These are phyloP conservation scores for Cheirogaleus major DNA, from an alignment of 2,797 vertebrate species.

Conservation along the genomic window DNA sequence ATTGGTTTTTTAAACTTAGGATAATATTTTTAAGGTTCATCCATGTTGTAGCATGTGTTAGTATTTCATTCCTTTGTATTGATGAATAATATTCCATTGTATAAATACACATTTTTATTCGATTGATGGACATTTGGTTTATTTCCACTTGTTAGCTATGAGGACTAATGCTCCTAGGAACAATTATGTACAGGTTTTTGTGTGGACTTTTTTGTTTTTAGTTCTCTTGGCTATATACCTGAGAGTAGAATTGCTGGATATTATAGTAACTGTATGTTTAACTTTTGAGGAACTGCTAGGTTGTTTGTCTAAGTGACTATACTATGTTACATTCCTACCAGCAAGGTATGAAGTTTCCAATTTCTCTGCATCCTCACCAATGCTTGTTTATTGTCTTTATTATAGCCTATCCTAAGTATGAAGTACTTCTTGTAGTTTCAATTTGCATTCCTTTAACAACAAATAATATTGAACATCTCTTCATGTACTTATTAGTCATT, in stretches of 20 bases:
- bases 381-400: neutral
- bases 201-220: neutral
- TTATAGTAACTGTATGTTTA: neutral
- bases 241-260: neutral
- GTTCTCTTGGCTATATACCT: neutral
- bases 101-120: neutral
- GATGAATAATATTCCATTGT: neutral
- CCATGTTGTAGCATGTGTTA: neutral
- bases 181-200: neutral
- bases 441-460: neutral
- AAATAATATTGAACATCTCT: too few species aligned
- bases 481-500: too few species aligned
- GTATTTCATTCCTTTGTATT: neutral
- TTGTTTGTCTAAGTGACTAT: neutral
- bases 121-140: neutral
- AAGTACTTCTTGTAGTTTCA: neutral
- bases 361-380: neutral
- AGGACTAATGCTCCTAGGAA: neutral
- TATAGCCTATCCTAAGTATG: neutral
- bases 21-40: neutral
- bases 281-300: neutral
- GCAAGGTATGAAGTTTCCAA: neutral
- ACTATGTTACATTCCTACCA: neutral
- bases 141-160: neutral
- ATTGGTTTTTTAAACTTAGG: neutral